phyloP scores from a whole-genome alignment of 1,140 invertebrate species.

The Cherax destructor region DNA sequence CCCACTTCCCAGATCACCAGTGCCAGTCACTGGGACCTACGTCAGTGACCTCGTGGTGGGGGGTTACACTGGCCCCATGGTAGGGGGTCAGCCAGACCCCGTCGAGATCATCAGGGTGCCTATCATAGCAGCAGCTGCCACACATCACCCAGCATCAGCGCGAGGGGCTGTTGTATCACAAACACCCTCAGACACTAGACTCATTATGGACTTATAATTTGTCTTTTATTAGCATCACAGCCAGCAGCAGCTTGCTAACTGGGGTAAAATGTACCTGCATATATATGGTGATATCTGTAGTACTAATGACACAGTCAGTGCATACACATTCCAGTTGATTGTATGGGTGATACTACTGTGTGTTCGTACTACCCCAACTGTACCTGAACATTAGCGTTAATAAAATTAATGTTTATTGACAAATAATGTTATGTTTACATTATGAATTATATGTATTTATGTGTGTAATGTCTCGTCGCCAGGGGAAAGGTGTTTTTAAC shows the following conservation, averaged over 20 bases:
- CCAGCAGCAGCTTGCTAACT: not conserved
- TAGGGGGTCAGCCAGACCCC: not conserved
- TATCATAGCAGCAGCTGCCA: not conserved
- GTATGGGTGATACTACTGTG: no score
- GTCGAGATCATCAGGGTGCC: constrained; percentile 26
- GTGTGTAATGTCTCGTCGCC: no score
- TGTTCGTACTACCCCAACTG: no score
- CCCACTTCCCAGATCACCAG: no score
- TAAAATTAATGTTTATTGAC: no score
- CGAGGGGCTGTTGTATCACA: not conserved
- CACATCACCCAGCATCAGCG: not conserved
- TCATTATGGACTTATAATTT: no score
- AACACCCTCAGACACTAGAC: not conserved
- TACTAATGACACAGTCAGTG: not conserved
- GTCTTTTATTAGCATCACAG: not conserved
- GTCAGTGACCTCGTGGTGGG: not conserved
- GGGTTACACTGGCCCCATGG: not conserved
- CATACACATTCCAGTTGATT: no score
- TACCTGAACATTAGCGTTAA: no score
- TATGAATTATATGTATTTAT: no score
- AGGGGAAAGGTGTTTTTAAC: no score
- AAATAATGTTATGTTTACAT: no score
- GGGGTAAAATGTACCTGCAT: not conserved
- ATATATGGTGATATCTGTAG: not conserved
- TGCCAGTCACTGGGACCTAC: no score